Evolutionary conservation across 2,888 invertebrate species (phyloP), one percentile per base, ranked within the genome.

Genomic region (Colostygia pectinataria): DNA sequence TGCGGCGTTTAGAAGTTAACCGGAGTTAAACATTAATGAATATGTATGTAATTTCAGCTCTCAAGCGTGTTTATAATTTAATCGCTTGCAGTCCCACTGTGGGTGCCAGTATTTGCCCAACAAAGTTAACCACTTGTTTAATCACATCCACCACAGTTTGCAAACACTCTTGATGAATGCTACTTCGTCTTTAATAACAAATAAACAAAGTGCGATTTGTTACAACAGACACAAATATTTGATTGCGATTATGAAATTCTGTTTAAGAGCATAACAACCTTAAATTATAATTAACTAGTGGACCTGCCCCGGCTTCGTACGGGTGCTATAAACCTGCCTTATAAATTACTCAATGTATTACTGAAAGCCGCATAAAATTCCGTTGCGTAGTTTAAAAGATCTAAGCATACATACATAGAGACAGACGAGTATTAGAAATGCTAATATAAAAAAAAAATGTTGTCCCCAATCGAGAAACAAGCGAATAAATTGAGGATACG

Each of bases 1-100:
- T 57, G 32, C 32, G 29, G 31, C 44, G 43, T 55, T 61, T 58
- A 57, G 46, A 38, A 43, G 31, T 38, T 42, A 55, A 61, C 60
- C 54, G 42, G 57, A 20, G 29, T 53, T 61, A 55, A 37, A 55
- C 53, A 74, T n/a, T n/a, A n/a, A n/a, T 79, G 73, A 79, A 80
- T 79, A 75, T 78, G 70, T 68, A 77, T 74, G 71, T 69, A 61
- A 69, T 71, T 73, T 62, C 47, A 65, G 57, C 59, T 66, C 50
- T 61, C 53, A 64, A 62, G 63, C 56, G 57, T 68, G 68, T 68
- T 73, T 68, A 68, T 75, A 76, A 75, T 74, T 71, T 61, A 74
- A 73, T 72, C 59, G 63, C 52, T 38, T 58, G 57, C 47, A 66
- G 66, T 62, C 63, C 65, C 65, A 53, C 56, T 63, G 49, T 63